Evolutionary conservation across 2,888 invertebrate genomes (phyloP).

Genomic region (Carpatolechia fugitivella): DNA sequence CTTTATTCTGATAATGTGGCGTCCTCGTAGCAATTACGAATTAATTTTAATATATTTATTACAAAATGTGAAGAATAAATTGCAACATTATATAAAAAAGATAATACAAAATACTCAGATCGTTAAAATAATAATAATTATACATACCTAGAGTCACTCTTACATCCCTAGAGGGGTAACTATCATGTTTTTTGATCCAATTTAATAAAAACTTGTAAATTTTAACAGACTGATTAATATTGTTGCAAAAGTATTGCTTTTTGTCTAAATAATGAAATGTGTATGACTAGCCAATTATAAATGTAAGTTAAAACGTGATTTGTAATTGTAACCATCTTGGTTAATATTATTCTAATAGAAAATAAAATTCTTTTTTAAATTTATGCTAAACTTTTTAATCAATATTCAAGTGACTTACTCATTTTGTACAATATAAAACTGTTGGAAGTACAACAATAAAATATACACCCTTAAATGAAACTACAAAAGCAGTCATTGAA

Average conservation of each 20-base stretch:
- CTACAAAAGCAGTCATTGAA: slow-evolving; percentile 2
- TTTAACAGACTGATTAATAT: not conserved
- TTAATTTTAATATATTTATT: not conserved
- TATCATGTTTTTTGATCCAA: too few relatives aligned
- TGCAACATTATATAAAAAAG: not conserved
- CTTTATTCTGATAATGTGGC: not conserved
- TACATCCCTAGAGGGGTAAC: too few relatives aligned
- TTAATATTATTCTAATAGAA: slow-evolving; percentile 9
- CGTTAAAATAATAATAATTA: too few relatives aligned
- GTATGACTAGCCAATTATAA: not conserved
- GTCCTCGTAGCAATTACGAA: not conserved
- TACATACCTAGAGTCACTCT: too few relatives aligned
- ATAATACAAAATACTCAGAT: not conserved
- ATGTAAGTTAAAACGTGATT: not conserved
- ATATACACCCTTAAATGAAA: not conserved
- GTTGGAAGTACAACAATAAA: not conserved
- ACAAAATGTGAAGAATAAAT: not conserved
- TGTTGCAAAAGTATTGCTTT: not conserved
- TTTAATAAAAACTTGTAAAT: not conserved
- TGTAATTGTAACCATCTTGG: not conserved
- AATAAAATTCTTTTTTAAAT: not conserved
- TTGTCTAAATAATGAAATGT: not conserved
- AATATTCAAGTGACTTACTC: too few relatives aligned
- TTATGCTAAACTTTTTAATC: too few relatives aligned
- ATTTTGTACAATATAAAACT: not conserved